Conservation (phyloP, 2,888 invertebrate species). For the Acleris sparsana region DNA sequence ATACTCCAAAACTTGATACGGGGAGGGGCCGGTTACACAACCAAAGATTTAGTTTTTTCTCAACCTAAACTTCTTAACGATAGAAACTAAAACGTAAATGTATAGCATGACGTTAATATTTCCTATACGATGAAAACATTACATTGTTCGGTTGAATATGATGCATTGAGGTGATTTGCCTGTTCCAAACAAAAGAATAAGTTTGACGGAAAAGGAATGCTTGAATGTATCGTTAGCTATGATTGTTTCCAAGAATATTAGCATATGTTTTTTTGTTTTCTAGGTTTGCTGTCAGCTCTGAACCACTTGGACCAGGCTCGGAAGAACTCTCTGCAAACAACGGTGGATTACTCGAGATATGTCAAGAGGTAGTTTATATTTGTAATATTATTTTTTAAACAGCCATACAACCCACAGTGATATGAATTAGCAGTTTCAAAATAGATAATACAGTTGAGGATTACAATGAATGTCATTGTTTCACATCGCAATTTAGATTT, state of each 20-base stretch:
- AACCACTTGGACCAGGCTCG: constrained; percentile 80
- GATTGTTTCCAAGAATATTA: constrained; percentile 72
- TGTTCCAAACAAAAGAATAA: constrained; percentile 81
- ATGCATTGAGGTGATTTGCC: constrained; percentile 78
- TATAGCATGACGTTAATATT: constrained; percentile 63
- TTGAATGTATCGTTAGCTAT: constrained; percentile 70
- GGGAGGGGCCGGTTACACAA: constrained; percentile 74
- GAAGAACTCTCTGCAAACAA: constrained; percentile 85
- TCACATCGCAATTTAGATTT: constrained; percentile 27
- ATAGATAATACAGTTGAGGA: constrained; percentile 38
- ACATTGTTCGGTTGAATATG: constrained; percentile 76
- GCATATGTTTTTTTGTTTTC: constrained; percentile 57
- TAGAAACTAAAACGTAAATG: constrained; percentile 59
- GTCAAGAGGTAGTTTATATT: constrained; percentile 86
- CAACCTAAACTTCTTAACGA: constrained; percentile 63
- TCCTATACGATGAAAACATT: constrained; percentile 73
- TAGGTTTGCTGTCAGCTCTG: constrained; percentile 77
- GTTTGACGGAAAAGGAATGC: constrained; percentile 74
- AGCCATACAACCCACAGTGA: constrained; percentile 29
- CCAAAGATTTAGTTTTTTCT: constrained; percentile 68
- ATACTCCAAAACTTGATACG: constrained; percentile 81
- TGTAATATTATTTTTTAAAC: constrained; percentile 32
- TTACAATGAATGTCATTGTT: constrained; percentile 38
- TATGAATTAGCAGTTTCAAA: constrained; percentile 31
- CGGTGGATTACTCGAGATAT: constrained; percentile 94